Percentiles rank a stretch among this genome's conserved stretches.
These are phyloP conservation scores for Muraenolepis orangiensis DNA, from an alignment of 2,797 vertebrate genomes.

Conservation along the genomic window DNA sequence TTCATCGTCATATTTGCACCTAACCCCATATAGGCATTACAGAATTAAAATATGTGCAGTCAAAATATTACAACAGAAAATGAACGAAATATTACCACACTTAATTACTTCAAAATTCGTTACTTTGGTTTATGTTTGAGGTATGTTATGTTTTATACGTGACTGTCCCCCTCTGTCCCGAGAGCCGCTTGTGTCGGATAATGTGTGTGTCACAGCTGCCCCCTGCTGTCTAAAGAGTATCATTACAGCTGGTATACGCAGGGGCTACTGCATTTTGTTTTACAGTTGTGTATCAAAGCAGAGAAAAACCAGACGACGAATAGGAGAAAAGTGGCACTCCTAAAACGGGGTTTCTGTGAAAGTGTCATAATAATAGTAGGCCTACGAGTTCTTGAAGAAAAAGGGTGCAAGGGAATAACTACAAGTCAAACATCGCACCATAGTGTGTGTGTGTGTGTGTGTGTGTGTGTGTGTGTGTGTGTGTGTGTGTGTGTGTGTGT, in stretches of 20 bases:
- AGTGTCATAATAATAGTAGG: no score
- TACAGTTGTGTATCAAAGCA: no score
- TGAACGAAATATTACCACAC: background rate
- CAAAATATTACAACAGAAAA: background rate
- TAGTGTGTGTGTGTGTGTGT: no score
- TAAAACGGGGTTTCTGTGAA: background rate
- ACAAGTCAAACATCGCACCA: no score
- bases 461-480: no score
- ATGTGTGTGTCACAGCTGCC: background rate
- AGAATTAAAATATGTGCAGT: background rate
- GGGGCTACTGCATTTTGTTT: no score
- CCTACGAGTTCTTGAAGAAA: background rate
- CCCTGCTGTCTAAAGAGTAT: background rate
- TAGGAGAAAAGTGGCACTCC: background rate
- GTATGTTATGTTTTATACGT: background rate
- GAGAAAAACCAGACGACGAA: background rate
- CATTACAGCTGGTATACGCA: background rate
- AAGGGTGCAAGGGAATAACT: no score
- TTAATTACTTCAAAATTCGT: background rate
- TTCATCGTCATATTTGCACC: background rate
- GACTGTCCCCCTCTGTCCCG: background rate
- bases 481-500: no score
- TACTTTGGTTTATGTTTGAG: background rate
- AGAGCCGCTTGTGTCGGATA: background rate
- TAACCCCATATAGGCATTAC: background rate